Evolutionary conservation across 2,888 invertebrate genomes (phyloP), one percentile per base, ranked within the genome.

Genomic region (Osmoderma eremita): DNA sequence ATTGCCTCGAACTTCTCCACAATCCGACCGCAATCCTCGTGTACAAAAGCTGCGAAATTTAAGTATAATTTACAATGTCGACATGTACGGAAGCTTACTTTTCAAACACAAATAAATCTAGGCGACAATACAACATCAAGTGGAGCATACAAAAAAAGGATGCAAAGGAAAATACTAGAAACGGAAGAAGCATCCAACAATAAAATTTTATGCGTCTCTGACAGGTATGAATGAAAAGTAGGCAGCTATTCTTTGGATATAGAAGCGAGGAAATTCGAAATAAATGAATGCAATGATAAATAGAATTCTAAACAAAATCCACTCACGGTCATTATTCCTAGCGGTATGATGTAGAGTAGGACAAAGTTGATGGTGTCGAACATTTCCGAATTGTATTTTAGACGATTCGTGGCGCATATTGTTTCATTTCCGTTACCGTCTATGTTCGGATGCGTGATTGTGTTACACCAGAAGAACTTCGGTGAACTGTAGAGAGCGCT

Each of bases 401-500:
- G 87, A 3, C 92, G 86, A 76, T 92, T 89, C 5, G 90, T 85
- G 56, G 91, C 88, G 80, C 93, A 93, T 69, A 93, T 89, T 0
- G 89, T 88, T 77, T 91, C 91, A 72, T 84, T 83, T 70, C 83
- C 83, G 0, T 87, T 88, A 53, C 86, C 84, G 18, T 84, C 84
- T 10, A 89, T 83, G 49, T 84, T 82, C 73, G 88, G 88, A 61
- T 61, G 58, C 15, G 87, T 87, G 58, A 92, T 88, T 0, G 92
- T 92, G 78, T 91, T 90, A 73, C 92, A 92, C 85, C 92, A 93
- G 72, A 93, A 87, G 78, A 95, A 91, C 78, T 93, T 91, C 0
- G 94, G 95, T 1, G 90, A 89, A 70, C 93, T 93, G 83, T 94
- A 94, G 0, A 90, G 84, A 0, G 92, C 93, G 71, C 94, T 92